Evolutionary conservation across 2,888 invertebrate species (phyloP), one percentile per base, ranked within the genome.

Genomic region (Pycnomerus fuliginosus): DNA sequence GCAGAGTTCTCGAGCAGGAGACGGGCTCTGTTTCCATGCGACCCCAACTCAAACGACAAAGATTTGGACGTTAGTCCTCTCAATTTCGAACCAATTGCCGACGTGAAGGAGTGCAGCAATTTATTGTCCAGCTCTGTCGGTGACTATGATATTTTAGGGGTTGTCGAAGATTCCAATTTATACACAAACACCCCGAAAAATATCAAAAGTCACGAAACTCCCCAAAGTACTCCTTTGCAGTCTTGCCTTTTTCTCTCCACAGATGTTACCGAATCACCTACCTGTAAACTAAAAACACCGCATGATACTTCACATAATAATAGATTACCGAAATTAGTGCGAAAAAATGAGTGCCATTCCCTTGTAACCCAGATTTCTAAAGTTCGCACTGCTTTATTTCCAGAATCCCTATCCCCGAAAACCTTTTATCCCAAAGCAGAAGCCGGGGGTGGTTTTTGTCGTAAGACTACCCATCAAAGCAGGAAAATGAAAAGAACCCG

Each of bases 1-100:
- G 79, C 82, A 1, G 77, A 77, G 58, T 73, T 82, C 65, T 75
- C 79, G 1, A 81, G 81, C 52, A 74, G 83, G 16, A 81, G 84
- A 59, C 79, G 83, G 51, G 78, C 80, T 51, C 71, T 84, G 50
- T 84, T 85, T 59, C 77, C 77, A 13, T 51, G 54, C 29, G 50
- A 51, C 11, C 40, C 45, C 12, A 50, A 55, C 25, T 56, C 55
- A 14, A 61, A 61, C 51, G 78, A 79, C 49, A 76, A 76, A 30
- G 80, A 79, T 58, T 68, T 80, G 44, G 80, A 80, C 61, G 80
- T 80, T 60, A 76, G 76, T 52, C 76, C 79, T 11, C 57, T 80
- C 41, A 76, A 55, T 74, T 76, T 34, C 28, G 62, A 65, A 15
- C 47, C 54, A 10, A 50, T 48, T 45, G 57, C 56, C n/a, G 30